Base-by-base conservation (phyloP, 2,888 invertebrate genomes). In the Scaeva pyrastri region DNA sequence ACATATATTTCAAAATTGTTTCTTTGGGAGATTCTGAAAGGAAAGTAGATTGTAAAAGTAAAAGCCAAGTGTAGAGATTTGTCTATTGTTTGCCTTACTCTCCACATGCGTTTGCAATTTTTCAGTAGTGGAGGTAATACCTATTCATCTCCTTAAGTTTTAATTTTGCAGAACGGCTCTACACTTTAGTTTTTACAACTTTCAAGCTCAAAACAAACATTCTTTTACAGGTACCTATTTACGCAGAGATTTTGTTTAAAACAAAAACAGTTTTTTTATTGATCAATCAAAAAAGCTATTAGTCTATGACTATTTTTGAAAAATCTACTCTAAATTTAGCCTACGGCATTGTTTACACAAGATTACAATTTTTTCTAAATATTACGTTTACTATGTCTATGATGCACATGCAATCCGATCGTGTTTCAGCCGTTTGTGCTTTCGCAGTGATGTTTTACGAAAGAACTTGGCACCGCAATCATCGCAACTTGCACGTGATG, bases 361-460 rank as follows among this genome's bases (percentile, higher is more conserved):
- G 6, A 7, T 26, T 23, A 26, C 14, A 14, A 14, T 23, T 14
- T 52, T 50, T 21, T 31, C 21, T 12, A n/a, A 43, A 14, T 23
- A 14, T 7, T 52, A n/a, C n/a, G n/a, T n/a, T n/a, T n/a, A n/a
- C n/a, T n/a, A n/a, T 23, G 2, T 39, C 58, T 58, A 58, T 39
- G 39, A 39, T 36, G 19, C 66, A 36, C 55, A 56, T 1, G 55
- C 11, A 39, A 39, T 60, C 7, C 12, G 14, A 1, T 58, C 60
- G 39, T 85, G 80, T 80, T 80, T 85, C 72, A 85, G 84, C 19
- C 84, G 71, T 41, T 80, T 75, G 23, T 85, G 84, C 76, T 85
- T 85, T 36, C 39, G 66, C 21, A 85, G 55, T 1, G 80, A 85
- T 21, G 36, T 52, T 12, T 68, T 76, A 1, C 84, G 80, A 50